Percentiles rank a stretch among this genome's conserved stretches.
phyloP scores from a whole-genome alignment of 2,113 vertebrate genomes.

The Donacobius atricapilla region DNA sequence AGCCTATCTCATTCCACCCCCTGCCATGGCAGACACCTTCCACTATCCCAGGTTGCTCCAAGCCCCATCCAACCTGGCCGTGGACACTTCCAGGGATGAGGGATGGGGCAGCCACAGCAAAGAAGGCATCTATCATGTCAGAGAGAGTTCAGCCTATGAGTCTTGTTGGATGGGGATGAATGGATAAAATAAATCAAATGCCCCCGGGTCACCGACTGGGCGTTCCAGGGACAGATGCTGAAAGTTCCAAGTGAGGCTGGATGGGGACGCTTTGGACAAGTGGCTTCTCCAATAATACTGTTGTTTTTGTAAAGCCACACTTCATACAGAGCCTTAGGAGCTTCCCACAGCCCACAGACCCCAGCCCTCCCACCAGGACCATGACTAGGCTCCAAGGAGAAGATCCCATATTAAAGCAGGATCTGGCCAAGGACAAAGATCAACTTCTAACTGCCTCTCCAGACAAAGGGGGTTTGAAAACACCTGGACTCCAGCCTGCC shows the following conservation, averaged over 20 bases:
- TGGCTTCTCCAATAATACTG: not conserved
- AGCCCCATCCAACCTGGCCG: not conserved
- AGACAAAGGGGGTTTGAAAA: not conserved
- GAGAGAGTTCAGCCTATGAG: fast-evolving
- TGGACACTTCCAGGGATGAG: not conserved
- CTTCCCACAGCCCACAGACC: not conserved
- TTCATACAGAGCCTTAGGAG: not conserved
- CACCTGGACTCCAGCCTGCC: not conserved
- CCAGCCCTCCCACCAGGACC: not conserved
- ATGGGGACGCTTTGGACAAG: not conserved
- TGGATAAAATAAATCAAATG: not conserved
- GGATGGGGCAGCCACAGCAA: not conserved
- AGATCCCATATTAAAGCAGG: not conserved
- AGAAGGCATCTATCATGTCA: fast-evolving
- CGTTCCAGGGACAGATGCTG: not conserved
- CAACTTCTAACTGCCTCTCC: not conserved
- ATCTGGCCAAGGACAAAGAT: not conserved
- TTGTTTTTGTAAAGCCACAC: not conserved
- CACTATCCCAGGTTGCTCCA: not conserved
- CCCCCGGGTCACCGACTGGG: not conserved
- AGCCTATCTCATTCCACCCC: fast-evolving
- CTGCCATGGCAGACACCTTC: not conserved
- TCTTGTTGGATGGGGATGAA: not conserved
- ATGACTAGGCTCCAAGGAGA: not conserved
- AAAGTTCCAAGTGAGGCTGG: not conserved